Evolutionary conservation across 2,888 invertebrate species (phyloP).

Genomic region (Melolontha melolontha): DNA sequence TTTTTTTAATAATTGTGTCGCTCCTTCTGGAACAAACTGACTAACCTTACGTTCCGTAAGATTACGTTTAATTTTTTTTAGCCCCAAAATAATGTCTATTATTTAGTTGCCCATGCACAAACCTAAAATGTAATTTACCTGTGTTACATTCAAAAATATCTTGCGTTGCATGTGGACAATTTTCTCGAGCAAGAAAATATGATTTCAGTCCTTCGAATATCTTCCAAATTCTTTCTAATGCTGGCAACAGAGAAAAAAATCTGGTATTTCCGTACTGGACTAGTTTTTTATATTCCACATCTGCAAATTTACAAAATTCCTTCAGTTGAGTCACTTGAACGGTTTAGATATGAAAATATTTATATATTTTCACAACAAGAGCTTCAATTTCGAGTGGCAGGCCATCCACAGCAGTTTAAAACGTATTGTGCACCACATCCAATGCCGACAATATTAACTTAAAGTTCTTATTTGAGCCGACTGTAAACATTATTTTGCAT

Average conservation of each 20-base stretch:
- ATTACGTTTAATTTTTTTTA: background rate
- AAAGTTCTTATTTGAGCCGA: constrained; percentile 49
- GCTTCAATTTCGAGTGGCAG: constrained; percentile 56
- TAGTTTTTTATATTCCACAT: constrained; percentile 51
- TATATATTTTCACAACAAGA: constrained; percentile 58
- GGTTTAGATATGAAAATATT: constrained; percentile 58
- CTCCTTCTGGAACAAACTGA: background rate
- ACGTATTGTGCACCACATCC: constrained; percentile 57
- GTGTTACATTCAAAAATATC: constrained; percentile 47
- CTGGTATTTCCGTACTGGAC: constrained; percentile 51
- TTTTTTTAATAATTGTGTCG: constrained; percentile 8
- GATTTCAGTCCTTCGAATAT: constrained; percentile 52
- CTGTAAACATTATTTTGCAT: constrained; percentile 51
- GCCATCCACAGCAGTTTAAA: constrained; percentile 55
- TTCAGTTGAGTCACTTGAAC: constrained; percentile 55
- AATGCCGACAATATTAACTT: constrained; percentile 47
- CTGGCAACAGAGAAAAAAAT: too few relatives aligned
- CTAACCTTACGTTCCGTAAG: background rate
- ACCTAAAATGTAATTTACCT: constrained; percentile 28
- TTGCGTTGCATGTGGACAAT: constrained; percentile 48
- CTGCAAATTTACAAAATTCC: constrained; percentile 55
- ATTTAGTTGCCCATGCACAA: constrained; percentile 34
- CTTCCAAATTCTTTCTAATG: too few relatives aligned
- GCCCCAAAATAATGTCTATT: background rate
- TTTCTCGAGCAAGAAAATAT: constrained; percentile 53